Evolutionary conservation across 2,888 invertebrate genomes (phyloP), one percentile per base, ranked within the genome.

Genomic region (Chloroclysta siterata): DNA sequence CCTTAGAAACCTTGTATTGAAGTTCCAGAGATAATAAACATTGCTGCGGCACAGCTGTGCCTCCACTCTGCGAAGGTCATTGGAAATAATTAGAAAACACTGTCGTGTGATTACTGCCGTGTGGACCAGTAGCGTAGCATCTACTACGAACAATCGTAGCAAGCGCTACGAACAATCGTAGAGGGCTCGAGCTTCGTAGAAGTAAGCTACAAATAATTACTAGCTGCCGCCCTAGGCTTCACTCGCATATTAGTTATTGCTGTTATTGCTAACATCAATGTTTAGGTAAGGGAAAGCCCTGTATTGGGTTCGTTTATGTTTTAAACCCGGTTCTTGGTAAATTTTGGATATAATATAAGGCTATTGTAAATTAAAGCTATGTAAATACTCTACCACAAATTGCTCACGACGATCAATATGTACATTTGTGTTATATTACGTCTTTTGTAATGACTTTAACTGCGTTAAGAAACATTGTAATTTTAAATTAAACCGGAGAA

Each of bases 41-140:
- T 14, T 29, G 15, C 2, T 22, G 11, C 10, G 14, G 33, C 50
- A 29, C 46, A n/a, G n/a, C n/a, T n/a, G n/a, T n/a, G 46, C 33
- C 46, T 46, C 36, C 14, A 13, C 36, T 33, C 13, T 36, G 29
- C 13, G 36, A 36, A 33, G 8, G 29, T 3, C 46, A 55, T 55
- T 55, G 15, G 13, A 47, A 46, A 44, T 44, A 54, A 54, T 44
- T 22, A 17, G 22, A 41, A 48, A 48, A 28, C 22, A 36, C 17
- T 36, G 10, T 3, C n/a, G 28, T 14, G 50, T 29, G 28, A 14
- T 50, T 50, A 50, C 42, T 42, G n/a, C 28, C 39, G 39, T 41
- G 48, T 41, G 48, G 48, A 11, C 48, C 14, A 22, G 41, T 54
- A 15, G 54, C 46, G 54, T 46, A 54, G 54, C 33, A 36, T 15